Evolutionary conservation across 2,797 vertebrate species (phyloP), one percentile per base, ranked within the genome.

Genomic region (Malurus leucopterus): DNA sequence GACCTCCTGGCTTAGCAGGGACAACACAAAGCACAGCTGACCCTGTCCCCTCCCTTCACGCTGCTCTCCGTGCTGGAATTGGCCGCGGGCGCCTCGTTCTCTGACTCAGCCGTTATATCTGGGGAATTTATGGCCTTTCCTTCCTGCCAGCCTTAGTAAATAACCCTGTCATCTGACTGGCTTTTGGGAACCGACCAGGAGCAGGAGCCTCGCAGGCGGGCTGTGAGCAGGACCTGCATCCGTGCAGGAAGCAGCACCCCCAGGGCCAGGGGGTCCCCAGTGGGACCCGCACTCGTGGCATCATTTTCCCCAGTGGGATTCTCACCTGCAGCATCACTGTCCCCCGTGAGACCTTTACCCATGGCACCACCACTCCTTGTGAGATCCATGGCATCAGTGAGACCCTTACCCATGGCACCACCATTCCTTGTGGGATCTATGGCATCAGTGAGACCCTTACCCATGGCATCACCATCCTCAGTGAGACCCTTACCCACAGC

Each of bases 101-200:
- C 87, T 95, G 93, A 90, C 89, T 94, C 94, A 93, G 93, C 65
- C 5, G 0, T 91, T 90, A 32, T 87, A 95, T 85, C 87, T 90
- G 80, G 93, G 90, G 94, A 92, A 92, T 95, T 95, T 87, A 78
- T 78, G 87, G 91, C 89, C 94, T 94, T 94, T 93, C 92, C 90
- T 93, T 94, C 93, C 94, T 95, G 93, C 90, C 93, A 95, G 73
- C 79, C 43, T 72, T 16, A 53, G 89, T 89, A 94, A 93, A 93
- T 94, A 86, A 88, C 80, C 36, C 83, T 54, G 64, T 86, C 83
- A 78, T 81, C 90, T 89, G 90, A 88, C 93, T 76, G 74, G 46
- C 11, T n/a, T 84, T 92, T 91, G 94, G 85, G 94, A 94, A 17
- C 63, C 0, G 19, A 84, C 73, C 73, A 91, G 70, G 38, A 91